These are phyloP conservation scores for Ptilodon capucinus DNA, from an alignment of 2,888 invertebrate species.

Conservation along the genomic window DNA sequence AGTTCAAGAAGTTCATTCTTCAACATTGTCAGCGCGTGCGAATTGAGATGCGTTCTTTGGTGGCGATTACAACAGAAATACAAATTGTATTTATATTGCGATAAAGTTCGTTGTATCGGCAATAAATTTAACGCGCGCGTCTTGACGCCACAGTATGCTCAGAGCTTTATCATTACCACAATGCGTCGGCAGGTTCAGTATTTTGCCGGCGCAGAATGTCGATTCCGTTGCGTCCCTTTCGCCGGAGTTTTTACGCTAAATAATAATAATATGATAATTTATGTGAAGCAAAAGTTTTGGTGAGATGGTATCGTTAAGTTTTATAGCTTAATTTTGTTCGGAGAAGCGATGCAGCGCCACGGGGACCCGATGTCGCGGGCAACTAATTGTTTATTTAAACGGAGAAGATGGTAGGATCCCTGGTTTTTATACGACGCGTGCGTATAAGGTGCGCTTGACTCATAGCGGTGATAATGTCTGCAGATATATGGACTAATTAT, in stretches of 20 bases:
- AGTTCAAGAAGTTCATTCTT: too few relatives aligned
- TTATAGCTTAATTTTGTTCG: constrained; percentile 68
- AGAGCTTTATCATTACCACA: constrained; percentile 70
- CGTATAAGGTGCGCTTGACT: constrained; percentile 39
- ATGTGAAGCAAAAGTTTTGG: constrained; percentile 42
- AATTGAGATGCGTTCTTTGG: too few relatives aligned
- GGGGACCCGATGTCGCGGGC: constrained; percentile 9
- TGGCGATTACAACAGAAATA: too few relatives aligned
- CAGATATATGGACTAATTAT: constrained; percentile 32
- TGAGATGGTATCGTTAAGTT: constrained; percentile 61
- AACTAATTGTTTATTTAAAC: constrained; percentile 47
- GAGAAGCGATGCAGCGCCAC: constrained; percentile 26
- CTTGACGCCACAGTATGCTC: too few relatives aligned
- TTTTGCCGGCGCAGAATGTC: constrained; percentile 65
- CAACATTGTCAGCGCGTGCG: too few relatives aligned
- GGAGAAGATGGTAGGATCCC: constrained; percentile 35
- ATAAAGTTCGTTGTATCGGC: too few relatives aligned
- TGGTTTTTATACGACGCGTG: constrained; percentile 34
- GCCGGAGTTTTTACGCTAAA: constrained; percentile 40
- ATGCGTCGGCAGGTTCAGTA: constrained; percentile 55
- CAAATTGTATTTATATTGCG: too few relatives aligned
- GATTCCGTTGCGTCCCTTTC: constrained; percentile 34
- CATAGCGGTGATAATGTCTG: constrained; percentile 19
- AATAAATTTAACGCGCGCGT: too few relatives aligned
- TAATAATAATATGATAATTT: constrained; percentile 48